These are phyloP conservation scores for Aurelia sp. DNA, from an alignment of 30 jellyfish, hydroid and myxozoan genomes.

Conservation along the genomic window DNA sequence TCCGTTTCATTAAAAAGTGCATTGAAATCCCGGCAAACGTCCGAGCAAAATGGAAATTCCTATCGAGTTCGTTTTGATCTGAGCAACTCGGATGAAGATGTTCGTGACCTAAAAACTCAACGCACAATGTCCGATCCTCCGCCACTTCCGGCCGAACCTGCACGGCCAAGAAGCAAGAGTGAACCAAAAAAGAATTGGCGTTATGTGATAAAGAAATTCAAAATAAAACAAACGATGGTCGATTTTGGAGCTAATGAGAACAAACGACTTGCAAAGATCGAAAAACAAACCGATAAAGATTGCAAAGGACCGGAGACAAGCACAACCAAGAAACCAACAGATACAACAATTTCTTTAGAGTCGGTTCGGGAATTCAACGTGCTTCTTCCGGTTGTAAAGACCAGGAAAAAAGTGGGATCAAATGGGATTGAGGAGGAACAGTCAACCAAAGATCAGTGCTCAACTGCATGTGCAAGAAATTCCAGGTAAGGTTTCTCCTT, in stretches of 20 bases:
- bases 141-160: neutral
- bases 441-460: neutral
- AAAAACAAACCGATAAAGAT: neutral
- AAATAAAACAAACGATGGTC: slow-evolving; percentile 38
- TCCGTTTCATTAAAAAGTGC: slow-evolving; percentile 62
- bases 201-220: slow-evolving; percentile 51
- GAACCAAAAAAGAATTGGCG: slow-evolving; percentile 41
- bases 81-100: slow-evolving; percentile 32
- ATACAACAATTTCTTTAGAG: slow-evolving; percentile 12
- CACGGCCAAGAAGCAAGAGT: neutral
- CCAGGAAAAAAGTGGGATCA: neutral
- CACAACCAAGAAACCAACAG: neutral
- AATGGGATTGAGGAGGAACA: neutral
- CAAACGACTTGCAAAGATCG: neutral
- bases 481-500: neutral
- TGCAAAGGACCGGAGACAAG: neutral
- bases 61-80: slow-evolving; percentile 59
- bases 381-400: slow-evolving; percentile 15
- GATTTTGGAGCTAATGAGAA: slow-evolving; percentile 13
- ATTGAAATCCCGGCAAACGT: slow-evolving; percentile 7
- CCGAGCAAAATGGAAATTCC: slow-evolving; percentile 36
- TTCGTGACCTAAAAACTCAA: neutral
- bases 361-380: slow-evolving; percentile 34
- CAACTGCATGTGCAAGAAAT: neutral
- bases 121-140: slow-evolving; percentile 6